Conservation (phyloP, 2,113 vertebrate genomes). For the Malurus cyaneus region DNA sequence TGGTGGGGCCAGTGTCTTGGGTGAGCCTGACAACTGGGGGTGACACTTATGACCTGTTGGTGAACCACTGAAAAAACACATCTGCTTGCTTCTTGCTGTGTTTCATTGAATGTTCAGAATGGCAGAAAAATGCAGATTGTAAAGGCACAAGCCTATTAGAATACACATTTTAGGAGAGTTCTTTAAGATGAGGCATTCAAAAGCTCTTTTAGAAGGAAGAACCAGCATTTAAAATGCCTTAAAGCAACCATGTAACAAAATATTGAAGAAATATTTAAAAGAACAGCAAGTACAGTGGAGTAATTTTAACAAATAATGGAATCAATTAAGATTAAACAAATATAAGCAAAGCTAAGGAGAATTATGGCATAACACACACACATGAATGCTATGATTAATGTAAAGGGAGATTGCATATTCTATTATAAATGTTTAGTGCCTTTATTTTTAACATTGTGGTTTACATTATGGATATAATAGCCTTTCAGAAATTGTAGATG, state of each 20-base stretch:
- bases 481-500: slow-evolving; percentile 58
- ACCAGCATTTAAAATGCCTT: neutral
- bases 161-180: neutral
- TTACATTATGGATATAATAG: slow-evolving; percentile 49
- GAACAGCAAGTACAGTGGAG: neutral
- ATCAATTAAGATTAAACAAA: slow-evolving; percentile 6
- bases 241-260: neutral
- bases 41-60: neutral
- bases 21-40: neutral
- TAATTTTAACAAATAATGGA: neutral
- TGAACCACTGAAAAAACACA: neutral
- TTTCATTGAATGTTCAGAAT: neutral
- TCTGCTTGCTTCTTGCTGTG: neutral
- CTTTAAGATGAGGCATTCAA: neutral
- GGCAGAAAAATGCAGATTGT: neutral
- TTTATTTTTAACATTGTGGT: slow-evolving; percentile 54
- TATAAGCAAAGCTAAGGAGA: neutral
- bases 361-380: neutral
- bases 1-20: neutral
- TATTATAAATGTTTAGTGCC: slow-evolving; percentile 40
- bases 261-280: neutral
- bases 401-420: slow-evolving; percentile 15
- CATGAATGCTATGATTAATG: slow-evolving; percentile 30
- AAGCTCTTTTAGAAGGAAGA: neutral
- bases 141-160: neutral